These are phyloP conservation scores for Lytechinus pictus DNA, from an alignment of 35 echinoderm and acorn worm genomes.

Conservation along the genomic window DNA sequence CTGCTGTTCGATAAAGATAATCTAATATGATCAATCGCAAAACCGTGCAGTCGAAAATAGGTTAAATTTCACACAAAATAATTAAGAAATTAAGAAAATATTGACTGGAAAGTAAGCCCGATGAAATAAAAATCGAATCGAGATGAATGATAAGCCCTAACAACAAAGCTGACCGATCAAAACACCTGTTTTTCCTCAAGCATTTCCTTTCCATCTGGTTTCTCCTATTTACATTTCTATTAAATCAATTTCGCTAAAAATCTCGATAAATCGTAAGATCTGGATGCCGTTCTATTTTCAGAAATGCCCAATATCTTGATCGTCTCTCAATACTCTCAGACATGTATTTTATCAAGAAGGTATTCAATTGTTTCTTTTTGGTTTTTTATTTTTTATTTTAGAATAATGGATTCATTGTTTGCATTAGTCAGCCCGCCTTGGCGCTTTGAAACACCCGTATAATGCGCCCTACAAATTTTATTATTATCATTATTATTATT, in stretches of 20 bases:
- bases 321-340: too few species aligned
- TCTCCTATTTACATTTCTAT: not conserved
- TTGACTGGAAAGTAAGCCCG: not conserved
- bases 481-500: too few species aligned
- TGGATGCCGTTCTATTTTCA: not conserved
- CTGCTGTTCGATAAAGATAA: too few species aligned
- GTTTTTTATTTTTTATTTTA: too few species aligned
- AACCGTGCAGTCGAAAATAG: not conserved
- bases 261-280: not conserved
- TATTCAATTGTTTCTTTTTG: too few species aligned
- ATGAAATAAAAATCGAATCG: not conserved
- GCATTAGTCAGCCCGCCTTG: too few species aligned
- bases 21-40: too few species aligned
- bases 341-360: too few species aligned
- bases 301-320: not conserved
- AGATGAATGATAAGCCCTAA: not conserved
- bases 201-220: too few species aligned
- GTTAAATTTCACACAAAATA: not conserved
- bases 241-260: not conserved
- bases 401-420: too few species aligned
- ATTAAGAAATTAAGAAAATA: not conserved
- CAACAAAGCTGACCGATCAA: not conserved
- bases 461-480: too few species aligned
- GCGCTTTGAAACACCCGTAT: too few species aligned
- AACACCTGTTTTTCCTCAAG: not conserved